phyloP scores from a whole-genome alignment of 2,797 vertebrate genomes.

The Silurus lanzhouensis region DNA sequence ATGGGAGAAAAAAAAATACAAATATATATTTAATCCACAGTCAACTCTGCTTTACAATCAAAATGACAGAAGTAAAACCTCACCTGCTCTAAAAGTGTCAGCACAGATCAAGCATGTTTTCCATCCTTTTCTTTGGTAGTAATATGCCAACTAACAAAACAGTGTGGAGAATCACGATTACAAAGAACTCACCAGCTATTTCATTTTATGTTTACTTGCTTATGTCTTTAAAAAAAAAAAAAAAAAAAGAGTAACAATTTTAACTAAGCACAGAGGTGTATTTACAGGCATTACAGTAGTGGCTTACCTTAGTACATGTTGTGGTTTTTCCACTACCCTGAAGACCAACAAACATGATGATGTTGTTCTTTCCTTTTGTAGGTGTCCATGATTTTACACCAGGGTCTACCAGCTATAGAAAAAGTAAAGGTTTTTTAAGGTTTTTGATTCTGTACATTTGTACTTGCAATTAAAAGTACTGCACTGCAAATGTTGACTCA shows the following conservation, averaged over 20 bases:
- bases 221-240: too few relatives aligned
- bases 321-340: slow-evolving; percentile 98
- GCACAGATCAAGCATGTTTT: slow-evolving; percentile 98
- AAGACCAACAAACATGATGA: slow-evolving; percentile 98
- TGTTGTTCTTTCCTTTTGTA: slow-evolving; percentile 97
- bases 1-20: neutral
- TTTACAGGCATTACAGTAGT: neutral
- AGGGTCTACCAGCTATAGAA: slow-evolving; percentile 89
- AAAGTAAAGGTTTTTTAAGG: neutral
- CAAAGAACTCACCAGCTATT: neutral
- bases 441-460: neutral
- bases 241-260: too few relatives aligned
- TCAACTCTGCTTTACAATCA: neutral
- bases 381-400: slow-evolving; percentile 99
- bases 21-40: neutral
- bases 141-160: slow-evolving; percentile 88
- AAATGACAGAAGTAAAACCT: neutral
- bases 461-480: neutral
- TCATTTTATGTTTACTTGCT: neutral
- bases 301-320: slow-evolving; percentile 94
- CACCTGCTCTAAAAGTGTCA: slow-evolving; percentile 98
- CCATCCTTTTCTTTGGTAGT: slow-evolving; percentile 98
- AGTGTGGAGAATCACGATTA: slow-evolving; percentile 36
- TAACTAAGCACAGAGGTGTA: neutral
- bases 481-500: neutral